Percentiles rank a stretch among this genome's conserved stretches.
Evolutionary conservation across 2,888 invertebrate species (phyloP).

Genomic region (Vannuccia rotundouncinata): DNA sequence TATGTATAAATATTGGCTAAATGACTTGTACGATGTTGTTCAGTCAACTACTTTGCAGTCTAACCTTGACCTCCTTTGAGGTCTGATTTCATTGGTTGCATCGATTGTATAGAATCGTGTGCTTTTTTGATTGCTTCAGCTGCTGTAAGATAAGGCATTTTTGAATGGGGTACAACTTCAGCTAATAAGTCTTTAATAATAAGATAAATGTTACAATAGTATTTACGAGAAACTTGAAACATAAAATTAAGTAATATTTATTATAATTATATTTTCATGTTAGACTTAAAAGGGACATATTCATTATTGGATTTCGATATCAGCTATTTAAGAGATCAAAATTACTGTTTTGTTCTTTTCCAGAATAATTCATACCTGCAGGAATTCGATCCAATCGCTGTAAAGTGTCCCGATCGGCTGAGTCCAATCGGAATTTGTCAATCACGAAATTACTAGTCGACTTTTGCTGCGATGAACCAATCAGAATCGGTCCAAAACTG

Average conservation of each 20-base stretch:
- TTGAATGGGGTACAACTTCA: not conserved
- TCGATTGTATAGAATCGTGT: slow-evolving; percentile 7
- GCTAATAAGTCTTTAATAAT: too few species aligned
- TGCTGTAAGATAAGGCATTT: not conserved
- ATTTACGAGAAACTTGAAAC: too few species aligned
- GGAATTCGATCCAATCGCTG: not conserved
- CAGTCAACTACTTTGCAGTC: not conserved
- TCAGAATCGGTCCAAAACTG: not conserved
- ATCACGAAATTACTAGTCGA: not conserved
- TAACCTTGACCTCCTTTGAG: slow-evolving; percentile 3
- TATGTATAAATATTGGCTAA: not conserved
- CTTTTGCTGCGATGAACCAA: not conserved
- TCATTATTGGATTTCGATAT: too few species aligned
- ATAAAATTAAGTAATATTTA: too few species aligned
- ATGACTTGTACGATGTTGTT: not conserved
- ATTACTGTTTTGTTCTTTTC: too few species aligned
- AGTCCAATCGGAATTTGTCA: not conserved
- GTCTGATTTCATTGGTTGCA: not conserved
- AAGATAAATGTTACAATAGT: too few species aligned
- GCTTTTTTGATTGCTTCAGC: not conserved
- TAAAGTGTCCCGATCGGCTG: not conserved
- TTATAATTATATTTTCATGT: too few species aligned
- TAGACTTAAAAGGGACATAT: too few species aligned
- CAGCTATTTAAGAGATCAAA: too few species aligned
- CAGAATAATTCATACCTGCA: not conserved